phyloP scores from a whole-genome alignment of 2,888 invertebrate species.

The Apomyelois bistriatella region DNA sequence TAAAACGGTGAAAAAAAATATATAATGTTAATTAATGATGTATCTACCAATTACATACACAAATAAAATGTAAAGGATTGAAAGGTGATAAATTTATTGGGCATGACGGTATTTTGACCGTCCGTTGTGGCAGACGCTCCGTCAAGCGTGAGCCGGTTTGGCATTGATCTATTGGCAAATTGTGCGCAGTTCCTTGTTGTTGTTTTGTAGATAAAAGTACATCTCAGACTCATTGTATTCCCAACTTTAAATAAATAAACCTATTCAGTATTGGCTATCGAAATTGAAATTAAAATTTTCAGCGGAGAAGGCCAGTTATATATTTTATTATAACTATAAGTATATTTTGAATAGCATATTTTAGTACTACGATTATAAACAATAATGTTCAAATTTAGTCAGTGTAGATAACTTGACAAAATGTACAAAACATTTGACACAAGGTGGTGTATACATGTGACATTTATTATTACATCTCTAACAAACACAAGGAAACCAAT shows the following conservation, averaged over 20 bases:
- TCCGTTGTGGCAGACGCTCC: conserved; percentile 19
- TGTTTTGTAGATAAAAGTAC: conserved; percentile 5
- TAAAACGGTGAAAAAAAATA: too few species aligned
- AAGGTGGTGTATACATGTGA: too few species aligned
- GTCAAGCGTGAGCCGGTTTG: conserved; percentile 36
- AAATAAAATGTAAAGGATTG: background rate
- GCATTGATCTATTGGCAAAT: conserved; percentile 26
- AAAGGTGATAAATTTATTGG: conserved; percentile 45
- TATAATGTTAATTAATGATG: background rate
- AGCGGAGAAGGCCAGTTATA: too few species aligned
- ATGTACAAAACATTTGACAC: too few species aligned
- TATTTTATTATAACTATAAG: too few species aligned
- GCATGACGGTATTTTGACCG: conserved; percentile 27
- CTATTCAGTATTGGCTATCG: too few species aligned
- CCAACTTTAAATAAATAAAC: background rate
- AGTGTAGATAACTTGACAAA: background rate
- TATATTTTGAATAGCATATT: too few species aligned
- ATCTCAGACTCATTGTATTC: background rate
- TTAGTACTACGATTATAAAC: too few species aligned
- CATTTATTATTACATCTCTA: too few species aligned
- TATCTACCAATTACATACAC: background rate
- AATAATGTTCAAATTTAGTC: too few species aligned
- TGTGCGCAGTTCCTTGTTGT: conserved; percentile 13
- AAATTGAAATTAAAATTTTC: too few species aligned
- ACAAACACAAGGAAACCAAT: background rate